Conservation (phyloP, 2,797 vertebrate genomes). For the Dipus sagitta region DNA sequence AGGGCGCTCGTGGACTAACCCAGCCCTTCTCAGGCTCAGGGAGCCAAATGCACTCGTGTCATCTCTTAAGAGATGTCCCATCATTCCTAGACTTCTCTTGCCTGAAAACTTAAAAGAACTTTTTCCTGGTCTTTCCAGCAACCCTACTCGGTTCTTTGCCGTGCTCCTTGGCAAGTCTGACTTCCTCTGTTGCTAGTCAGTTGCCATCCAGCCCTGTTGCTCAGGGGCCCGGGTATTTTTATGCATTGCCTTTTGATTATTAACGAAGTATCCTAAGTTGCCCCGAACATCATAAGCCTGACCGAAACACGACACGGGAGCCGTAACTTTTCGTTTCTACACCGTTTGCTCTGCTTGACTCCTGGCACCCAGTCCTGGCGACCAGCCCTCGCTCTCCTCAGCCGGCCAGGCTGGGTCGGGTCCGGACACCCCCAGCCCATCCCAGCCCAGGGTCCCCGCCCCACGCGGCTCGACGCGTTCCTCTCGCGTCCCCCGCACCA, state of each 20-base stretch:
- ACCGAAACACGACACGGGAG: slow-evolving; percentile 4
- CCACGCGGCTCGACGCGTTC: not conserved
- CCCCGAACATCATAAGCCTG: slow-evolving; percentile 55
- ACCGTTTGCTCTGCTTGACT: not conserved
- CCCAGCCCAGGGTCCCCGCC: not conserved
- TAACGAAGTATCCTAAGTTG: slow-evolving; percentile 62
- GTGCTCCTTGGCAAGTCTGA: not conserved
- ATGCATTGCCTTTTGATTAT: slow-evolving; percentile 65
- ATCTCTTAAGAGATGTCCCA: slow-evolving; percentile 78
- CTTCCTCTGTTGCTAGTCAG: not conserved
- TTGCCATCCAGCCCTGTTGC: not conserved
- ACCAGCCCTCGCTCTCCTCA: not conserved
- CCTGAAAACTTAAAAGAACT: slow-evolving; percentile 68
- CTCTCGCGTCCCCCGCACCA: slow-evolving; percentile 62
- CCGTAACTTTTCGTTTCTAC: not conserved
- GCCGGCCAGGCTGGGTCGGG: not conserved
- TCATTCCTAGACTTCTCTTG: slow-evolving; percentile 77
- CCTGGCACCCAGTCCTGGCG: not conserved
- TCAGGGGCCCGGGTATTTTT: slow-evolving; percentile 39
- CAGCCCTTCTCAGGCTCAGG: slow-evolving; percentile 47
- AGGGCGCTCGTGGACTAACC: slow-evolving; percentile 81
- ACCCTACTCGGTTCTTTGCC: not conserved
- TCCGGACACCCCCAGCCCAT: not conserved
- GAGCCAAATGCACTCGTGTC: slow-evolving; percentile 85
- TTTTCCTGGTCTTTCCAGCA: slow-evolving; percentile 47